phyloP scores from a whole-genome alignment of 92 coral and sea anemone genomes.

The Isaurus tuberculatus region DNA sequence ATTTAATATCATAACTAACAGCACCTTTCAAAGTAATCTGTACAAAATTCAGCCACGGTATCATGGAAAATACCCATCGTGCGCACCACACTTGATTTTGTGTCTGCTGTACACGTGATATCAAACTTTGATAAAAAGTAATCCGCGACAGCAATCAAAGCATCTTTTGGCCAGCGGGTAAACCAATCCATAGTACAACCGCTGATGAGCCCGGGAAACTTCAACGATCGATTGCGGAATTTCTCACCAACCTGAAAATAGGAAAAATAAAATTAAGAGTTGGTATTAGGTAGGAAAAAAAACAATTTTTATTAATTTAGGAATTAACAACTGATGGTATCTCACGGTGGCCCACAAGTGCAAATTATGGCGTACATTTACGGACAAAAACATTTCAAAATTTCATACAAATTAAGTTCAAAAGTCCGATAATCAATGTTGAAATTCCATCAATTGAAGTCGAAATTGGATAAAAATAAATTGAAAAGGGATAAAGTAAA shows the following conservation, averaged over 20 bases:
- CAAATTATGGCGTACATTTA: too few species aligned
- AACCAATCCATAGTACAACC: slow-evolving; percentile 97
- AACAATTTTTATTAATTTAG: not conserved
- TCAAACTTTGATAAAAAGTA: slow-evolving; percentile 91
- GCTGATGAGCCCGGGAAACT: slow-evolving; percentile 89
- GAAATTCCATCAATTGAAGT: too few species aligned
- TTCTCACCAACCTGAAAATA: slow-evolving; percentile 80
- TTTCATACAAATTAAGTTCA: too few species aligned
- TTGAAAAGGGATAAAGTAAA: too few species aligned
- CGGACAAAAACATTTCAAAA: too few species aligned
- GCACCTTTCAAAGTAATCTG: slow-evolving; percentile 81
- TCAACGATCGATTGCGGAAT: slow-evolving; percentile 87
- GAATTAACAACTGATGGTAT: too few species aligned
- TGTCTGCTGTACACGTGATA: slow-evolving; percentile 79
- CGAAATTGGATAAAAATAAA: too few species aligned
- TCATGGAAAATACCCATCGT: slow-evolving; percentile 92
- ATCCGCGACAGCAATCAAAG: slow-evolving; percentile 91
- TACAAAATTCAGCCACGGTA: slow-evolving; percentile 85
- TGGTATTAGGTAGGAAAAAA: not conserved
- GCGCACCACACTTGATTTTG: slow-evolving; percentile 81
- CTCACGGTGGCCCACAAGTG: too few species aligned
- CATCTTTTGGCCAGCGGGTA: slow-evolving; percentile 97
- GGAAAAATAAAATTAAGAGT: not conserved
- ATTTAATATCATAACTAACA: not conserved
- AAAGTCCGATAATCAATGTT: too few species aligned